Evolutionary conservation across 2,888 invertebrate genomes (phyloP), one percentile per base, ranked within the genome.

Genomic region (Philereme transversata): DNA sequence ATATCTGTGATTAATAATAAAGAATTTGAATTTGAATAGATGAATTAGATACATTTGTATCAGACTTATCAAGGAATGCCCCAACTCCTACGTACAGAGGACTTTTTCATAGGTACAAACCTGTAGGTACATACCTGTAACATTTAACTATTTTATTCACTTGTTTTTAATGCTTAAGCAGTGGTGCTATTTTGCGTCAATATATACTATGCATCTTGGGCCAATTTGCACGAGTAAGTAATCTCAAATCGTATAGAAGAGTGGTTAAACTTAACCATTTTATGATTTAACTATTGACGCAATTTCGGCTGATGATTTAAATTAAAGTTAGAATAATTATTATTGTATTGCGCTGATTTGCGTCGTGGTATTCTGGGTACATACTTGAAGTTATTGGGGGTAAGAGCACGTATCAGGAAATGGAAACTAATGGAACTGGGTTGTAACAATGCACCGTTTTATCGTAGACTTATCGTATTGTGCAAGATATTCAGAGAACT

Each of bases 161-260:
- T 60, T 64, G 63, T 50, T 64, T 63, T 69, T 63, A 55, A 68
- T 68, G 70, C 64, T 68, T 64, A 62, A 61, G 47, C 64, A 69
- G 71, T 70, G 75, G 74, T 77, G 76, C 72, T 75, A 68, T 64
- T 65, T 57, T 60, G 61, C 55, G 52, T 60, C 11, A 35, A 47
- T 45, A 59, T 49, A 60, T 57, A 52, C 52, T 62, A 56, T 60
- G 64, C 58, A 63, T 53, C 51, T 8, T 41, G 4, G 10, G 43
- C 40, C 4, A 6, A 40, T 8, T 40, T 5, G 40, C 8, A 40
- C 40, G 3, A 40, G 40, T 8, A 8, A 40, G 40, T 40, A 40
- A 40, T 40, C 40, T 40, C 40, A 8, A 40, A 40, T 40, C 4
- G 22, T 22, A 3, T 1, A 22, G 22, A 22, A 22, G 22, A 22